Evolutionary conservation across 2,888 invertebrate species (phyloP).

Genomic region (Aelia acuminata): DNA sequence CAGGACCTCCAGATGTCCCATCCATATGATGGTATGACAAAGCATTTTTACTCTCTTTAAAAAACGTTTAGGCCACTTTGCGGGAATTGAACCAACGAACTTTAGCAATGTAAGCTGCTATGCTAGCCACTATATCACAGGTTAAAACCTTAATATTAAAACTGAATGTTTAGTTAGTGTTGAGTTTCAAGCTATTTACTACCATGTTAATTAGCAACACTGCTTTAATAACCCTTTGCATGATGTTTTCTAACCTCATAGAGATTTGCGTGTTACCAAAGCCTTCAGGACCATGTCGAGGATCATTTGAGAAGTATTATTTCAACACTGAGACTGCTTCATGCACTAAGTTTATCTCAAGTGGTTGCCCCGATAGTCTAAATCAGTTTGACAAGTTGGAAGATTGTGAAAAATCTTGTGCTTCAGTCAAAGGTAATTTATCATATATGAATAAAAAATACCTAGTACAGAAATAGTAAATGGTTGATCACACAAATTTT

Average conservation of each 20-base stretch:
- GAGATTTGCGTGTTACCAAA: constrained; percentile 66
- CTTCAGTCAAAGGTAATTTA: constrained; percentile 74
- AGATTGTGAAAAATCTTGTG: constrained; percentile 83
- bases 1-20: too few relatives aligned
- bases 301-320: constrained; percentile 64
- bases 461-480: too few relatives aligned
- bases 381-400: constrained; percentile 90
- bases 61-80: too few relatives aligned
- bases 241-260: constrained; percentile 55
- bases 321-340: constrained; percentile 64
- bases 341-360: constrained; percentile 83
- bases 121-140: too few relatives aligned
- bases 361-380: constrained; percentile 89
- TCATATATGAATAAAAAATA: constrained; percentile 66
- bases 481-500: too few relatives aligned
- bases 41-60: too few relatives aligned
- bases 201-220: background rate
- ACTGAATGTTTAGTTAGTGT: background rate
- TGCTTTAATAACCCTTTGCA: constrained; percentile 1
- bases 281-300: constrained; percentile 65
- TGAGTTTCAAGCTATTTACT: background rate
- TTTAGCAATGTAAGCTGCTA: too few relatives aligned
- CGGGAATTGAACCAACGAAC: too few relatives aligned
- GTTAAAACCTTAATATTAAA: too few relatives aligned
- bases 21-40: too few relatives aligned